Base-by-base conservation (phyloP, 2,888 invertebrate species). In the Agrotis segetum region DNA sequence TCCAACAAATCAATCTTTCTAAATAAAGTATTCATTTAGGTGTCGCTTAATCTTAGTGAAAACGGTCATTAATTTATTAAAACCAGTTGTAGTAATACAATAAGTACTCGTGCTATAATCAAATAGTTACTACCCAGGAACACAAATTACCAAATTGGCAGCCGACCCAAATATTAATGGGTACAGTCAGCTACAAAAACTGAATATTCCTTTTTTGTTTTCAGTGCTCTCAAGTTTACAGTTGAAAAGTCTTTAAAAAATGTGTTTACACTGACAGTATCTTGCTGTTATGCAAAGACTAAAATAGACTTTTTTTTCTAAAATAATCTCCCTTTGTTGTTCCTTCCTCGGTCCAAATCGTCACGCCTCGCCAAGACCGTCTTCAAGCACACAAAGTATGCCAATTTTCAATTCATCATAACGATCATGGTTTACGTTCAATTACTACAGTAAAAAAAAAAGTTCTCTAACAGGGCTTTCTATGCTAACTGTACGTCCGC, bases 141-240 rank as follows among this genome's bases (percentile, higher is more conserved):
- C n/a, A 40, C 71, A 72, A n/a, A n/a, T 71, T 61, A 71, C 47
- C 19, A 71, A 71, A 71, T 72, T 71, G 52, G 5, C 40, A 53
- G 24, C 60, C 71, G 72, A 53, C 71, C 71, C 53, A 40, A 72
- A 71, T 71, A 53, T 71, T 34, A 46, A 29, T 17, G 17, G 0
- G 34, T 52, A 71, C 34, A 6, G 59, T 46, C 60, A 46, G 5
- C 53, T 16, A 68, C 21, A 24, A 34, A 46, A 21, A n/a, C 53
- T 34, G 9, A 7, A 34, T 7, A 34, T 7, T 29, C 0, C 34
- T 7, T 34, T 34, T 34, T 34, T 6, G 7, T 1, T 34, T 34
- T 34, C 1, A 34, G 34, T 34, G 34, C 34, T 34, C 34, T 34
- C 34, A 34, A 6, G 34, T 7, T 34, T 6, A 4, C 34, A 34